Conservation (phyloP, 2,888 invertebrate species). For the Campopleginae sp. region DNA sequence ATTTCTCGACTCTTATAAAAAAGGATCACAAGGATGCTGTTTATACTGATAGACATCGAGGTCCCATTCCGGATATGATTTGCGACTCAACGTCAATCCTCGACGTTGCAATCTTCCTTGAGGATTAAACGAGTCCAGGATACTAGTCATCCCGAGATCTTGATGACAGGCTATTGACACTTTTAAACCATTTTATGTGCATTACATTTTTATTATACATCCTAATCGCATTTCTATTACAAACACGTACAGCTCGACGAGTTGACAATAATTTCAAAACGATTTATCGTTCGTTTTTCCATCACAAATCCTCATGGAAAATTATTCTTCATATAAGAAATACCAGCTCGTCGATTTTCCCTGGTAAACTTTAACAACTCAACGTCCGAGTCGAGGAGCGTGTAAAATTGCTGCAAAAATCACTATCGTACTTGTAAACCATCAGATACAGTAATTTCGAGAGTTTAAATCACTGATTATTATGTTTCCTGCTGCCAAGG, state of each 20-base stretch:
- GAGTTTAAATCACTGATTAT: background rate
- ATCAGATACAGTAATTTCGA: background rate
- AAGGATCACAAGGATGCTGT: constrained; percentile 9
- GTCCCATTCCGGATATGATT: constrained; percentile 18
- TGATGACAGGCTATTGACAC: background rate
- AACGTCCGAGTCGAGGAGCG: background rate
- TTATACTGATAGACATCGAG: constrained; percentile 12
- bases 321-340: background rate
- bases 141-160: background rate
- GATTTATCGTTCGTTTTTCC: background rate
- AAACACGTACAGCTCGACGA: background rate
- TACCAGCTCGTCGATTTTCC: background rate
- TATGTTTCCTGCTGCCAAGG: background rate
- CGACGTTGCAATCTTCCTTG: background rate
- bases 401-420: background rate
- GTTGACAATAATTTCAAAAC: background rate
- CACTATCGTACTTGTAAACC: background rate
- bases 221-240: background rate
- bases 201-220: background rate
- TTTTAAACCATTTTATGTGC: background rate
- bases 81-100: background rate
- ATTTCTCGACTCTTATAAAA: background rate
- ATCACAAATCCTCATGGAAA: background rate
- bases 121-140: background rate
- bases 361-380: background rate